Conservation (phyloP, 1,140 invertebrate species). For the Halotydeus destructor region DNA sequence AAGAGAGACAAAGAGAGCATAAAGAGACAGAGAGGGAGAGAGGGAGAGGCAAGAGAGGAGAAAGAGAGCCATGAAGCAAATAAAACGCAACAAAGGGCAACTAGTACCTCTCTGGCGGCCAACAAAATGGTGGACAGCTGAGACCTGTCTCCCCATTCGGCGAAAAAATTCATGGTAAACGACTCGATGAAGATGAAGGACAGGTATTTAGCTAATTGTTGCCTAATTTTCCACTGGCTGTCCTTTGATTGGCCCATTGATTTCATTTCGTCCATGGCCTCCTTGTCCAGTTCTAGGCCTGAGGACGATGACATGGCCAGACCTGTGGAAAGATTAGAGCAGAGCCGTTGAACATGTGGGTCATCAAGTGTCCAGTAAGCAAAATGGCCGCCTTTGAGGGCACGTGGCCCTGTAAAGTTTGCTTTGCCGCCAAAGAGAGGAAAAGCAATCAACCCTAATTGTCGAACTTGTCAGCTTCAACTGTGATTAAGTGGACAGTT, state of each 20-base stretch:
- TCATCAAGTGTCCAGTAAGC: background rate
- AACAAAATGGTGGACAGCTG: constrained; percentile 91
- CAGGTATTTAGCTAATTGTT: constrained; percentile 10
- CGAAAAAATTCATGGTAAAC: constrained; percentile 85
- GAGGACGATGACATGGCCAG: background rate
- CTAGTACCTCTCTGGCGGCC: constrained; percentile 46
- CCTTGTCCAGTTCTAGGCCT: background rate
- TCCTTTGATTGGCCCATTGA: constrained; percentile 1
- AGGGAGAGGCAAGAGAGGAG: too few relatives aligned
- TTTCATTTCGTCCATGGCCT: background rate
- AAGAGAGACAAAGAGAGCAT: constrained; percentile 20
- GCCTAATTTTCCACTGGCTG: constrained; percentile 5
- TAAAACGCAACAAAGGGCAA: background rate
- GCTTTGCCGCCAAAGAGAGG: too few relatives aligned
- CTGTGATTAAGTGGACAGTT: background rate
- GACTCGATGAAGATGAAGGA: constrained; percentile 27
- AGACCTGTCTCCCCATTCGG: constrained; percentile 95
- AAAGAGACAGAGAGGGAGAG: constrained; percentile 18
- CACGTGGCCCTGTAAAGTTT: too few relatives aligned
- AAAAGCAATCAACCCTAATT: constrained; percentile 2
- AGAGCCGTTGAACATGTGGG: background rate
- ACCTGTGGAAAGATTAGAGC: background rate
- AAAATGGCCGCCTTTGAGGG: too few relatives aligned
- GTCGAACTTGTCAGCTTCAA: background rate
- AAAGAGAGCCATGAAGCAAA: background rate